A percentile compares a stretch with the other conserved stretches of the same genome.
phyloP scores from a whole-genome alignment of 2,113 vertebrate species.

The Carassius carassius region DNA sequence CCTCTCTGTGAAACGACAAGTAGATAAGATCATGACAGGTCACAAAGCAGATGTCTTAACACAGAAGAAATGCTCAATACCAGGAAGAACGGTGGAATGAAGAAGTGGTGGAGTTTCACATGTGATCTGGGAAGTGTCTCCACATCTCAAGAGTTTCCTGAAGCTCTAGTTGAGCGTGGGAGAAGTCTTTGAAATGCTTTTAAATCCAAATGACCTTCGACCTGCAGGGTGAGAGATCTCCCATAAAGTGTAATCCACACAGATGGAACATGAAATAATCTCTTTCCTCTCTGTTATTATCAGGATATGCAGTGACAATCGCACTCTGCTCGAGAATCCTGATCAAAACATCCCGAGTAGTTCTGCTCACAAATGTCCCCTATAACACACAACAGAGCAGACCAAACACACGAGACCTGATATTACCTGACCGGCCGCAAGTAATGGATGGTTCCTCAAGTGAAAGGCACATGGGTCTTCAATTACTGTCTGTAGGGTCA shows the following conservation, averaged over 20 bases:
- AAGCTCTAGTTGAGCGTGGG: not conserved
- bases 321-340: not conserved
- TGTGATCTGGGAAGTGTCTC: not conserved
- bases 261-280: constrained; percentile 5
- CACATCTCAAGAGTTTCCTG: not conserved
- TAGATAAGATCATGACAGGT: not conserved
- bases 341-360: not conserved
- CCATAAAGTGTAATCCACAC: constrained; percentile 31
- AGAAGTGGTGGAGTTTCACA: not conserved
- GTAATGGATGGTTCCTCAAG: not conserved
- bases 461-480: not conserved
- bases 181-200: constrained; percentile 7
- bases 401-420: not conserved
- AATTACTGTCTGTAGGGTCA: not conserved
- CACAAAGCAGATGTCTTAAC: not conserved
- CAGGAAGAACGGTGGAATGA: too few relatives aligned
- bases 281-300: not conserved
- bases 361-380: not conserved
- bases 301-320: not conserved
- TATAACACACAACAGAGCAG: not conserved
- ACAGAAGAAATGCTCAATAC: not conserved
- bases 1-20: not conserved
- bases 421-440: too few relatives aligned
- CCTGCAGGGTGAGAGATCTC: not conserved
- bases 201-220: not conserved